Evolutionary conservation across 35 echinoderm and acorn worm species (phyloP).

Genomic region (Hemicentrotus pulcherrimus): DNA sequence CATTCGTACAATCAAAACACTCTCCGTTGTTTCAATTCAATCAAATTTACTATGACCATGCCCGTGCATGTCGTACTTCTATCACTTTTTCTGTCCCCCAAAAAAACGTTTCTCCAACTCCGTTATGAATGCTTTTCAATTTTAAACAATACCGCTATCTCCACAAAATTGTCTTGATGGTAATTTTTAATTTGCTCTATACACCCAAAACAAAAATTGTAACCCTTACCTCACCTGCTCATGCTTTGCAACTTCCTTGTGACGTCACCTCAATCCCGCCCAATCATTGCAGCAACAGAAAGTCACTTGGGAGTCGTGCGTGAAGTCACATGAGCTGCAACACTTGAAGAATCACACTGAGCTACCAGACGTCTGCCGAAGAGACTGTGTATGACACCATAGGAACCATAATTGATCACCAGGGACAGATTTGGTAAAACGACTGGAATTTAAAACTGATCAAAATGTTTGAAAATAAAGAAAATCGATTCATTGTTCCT

Average conservation of each 20-base stretch:
- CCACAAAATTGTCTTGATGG: no score
- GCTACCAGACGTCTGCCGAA: background rate
- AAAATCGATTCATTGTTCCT: no score
- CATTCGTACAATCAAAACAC: no score
- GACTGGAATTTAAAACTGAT: background rate
- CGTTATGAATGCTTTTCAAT: no score
- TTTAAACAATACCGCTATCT: no score
- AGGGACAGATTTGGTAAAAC: background rate
- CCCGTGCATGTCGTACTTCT: no score
- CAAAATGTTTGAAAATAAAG: no score
- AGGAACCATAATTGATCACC: background rate
- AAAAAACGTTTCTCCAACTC: no score
- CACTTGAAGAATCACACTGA: background rate
- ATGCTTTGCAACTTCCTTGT: background rate
- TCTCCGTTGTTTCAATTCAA: no score
- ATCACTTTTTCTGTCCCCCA: no score
- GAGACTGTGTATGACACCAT: slow-evolving; percentile 15
- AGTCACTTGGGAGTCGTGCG: background rate
- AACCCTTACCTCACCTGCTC: background rate
- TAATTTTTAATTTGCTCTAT: no score
- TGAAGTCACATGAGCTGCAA: background rate
- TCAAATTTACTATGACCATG: no score
- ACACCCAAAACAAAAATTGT: background rate
- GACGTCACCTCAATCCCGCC: background rate
- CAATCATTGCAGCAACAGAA: slow-evolving; percentile 19